Conservation (phyloP, 2,113 vertebrate species). For the Chlorodrepanis virens region DNA sequence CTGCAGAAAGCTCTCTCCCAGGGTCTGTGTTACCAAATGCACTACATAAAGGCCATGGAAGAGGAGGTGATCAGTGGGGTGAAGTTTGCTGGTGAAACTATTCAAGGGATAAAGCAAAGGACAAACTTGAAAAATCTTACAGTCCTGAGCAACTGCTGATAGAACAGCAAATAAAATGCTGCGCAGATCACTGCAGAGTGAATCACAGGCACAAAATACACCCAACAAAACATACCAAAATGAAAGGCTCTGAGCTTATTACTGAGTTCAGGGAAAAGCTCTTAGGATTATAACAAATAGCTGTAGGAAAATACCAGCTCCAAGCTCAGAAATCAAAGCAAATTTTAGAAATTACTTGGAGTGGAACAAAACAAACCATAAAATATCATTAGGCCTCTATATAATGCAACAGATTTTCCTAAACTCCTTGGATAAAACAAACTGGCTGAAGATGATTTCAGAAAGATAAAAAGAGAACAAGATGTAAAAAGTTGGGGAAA, state of each 20-base stretch:
- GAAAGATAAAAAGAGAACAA: background rate
- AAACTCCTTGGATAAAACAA: background rate
- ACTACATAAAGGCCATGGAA: background rate
- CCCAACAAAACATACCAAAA: background rate
- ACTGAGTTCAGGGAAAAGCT: background rate
- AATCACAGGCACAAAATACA: constrained; percentile 45
- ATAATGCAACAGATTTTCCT: background rate
- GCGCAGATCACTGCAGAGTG: background rate
- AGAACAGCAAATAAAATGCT: background rate
- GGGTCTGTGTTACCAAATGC: background rate
- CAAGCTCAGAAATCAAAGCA: constrained; percentile 25
- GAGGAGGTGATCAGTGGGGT: background rate
- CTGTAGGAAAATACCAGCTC: background rate
- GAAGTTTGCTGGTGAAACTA: background rate
- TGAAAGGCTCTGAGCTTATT: constrained; percentile 12
- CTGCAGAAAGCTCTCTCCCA: background rate
- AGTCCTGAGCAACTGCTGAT: background rate
- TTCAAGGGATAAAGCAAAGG: background rate
- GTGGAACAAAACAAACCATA: background rate
- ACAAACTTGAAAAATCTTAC: background rate
- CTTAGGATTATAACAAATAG: background rate
- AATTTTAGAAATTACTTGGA: background rate
- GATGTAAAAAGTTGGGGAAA: background rate
- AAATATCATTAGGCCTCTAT: background rate
- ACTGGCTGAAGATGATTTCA: background rate